Conservation (phyloP, 1,140 invertebrate species). For the Eumaeus atala region DNA sequence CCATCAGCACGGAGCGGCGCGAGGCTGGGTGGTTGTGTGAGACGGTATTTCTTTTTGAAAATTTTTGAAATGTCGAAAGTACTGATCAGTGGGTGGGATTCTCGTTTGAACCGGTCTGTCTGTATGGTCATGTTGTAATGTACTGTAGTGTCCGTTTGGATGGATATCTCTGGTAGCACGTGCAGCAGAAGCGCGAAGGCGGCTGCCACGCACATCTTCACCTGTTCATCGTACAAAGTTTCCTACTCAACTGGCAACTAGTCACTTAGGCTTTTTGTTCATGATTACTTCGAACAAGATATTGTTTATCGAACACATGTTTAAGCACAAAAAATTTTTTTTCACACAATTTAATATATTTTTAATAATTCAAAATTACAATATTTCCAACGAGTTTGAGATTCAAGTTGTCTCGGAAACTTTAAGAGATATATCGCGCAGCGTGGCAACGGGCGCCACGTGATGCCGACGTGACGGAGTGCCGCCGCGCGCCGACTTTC, state of each 20-base stretch:
- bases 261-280: too few species aligned
- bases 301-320: background rate
- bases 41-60: constrained; percentile 35
- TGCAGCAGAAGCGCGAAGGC: constrained; percentile 20
- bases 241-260: background rate
- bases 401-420: background rate
- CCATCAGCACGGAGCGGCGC: constrained; percentile 2
- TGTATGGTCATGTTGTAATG: constrained; percentile 7
- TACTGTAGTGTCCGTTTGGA: background rate
- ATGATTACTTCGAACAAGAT: background rate
- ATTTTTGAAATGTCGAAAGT: constrained; percentile 54
- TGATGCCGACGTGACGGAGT: background rate
- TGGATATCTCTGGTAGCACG: constrained; percentile 8
- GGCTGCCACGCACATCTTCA: constrained; percentile 19
- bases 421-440: background rate
- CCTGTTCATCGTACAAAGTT: background rate
- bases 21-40: background rate
- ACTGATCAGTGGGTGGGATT: constrained; percentile 44
- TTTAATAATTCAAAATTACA: background rate
- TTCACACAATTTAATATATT: background rate
- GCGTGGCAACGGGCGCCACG: background rate
- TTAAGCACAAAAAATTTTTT: background rate
- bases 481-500: background rate
- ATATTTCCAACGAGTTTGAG: background rate
- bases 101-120: constrained; percentile 25